Evolutionary conservation across 2,888 invertebrate species (phyloP).

Genomic region (Zhuqinia jingwanae): DNA sequence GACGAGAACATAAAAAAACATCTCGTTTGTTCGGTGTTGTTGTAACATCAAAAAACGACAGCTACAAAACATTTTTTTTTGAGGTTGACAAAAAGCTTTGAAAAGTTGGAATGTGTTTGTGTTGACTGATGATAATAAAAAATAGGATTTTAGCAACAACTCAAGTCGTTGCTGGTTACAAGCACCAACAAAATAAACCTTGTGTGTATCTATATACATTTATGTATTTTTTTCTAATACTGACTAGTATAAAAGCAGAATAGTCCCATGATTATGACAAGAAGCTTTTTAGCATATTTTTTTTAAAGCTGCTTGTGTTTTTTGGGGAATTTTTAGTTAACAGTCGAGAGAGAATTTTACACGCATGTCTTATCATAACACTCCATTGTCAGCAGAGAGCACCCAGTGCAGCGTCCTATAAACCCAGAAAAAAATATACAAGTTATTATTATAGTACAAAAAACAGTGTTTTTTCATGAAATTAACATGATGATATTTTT

Average conservation of each 20-base stretch:
- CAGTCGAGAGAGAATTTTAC: conserved; percentile 49
- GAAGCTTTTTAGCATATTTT: conserved; percentile 6
- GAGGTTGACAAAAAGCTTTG: background rate
- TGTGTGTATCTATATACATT: background rate
- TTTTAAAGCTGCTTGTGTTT: background rate
- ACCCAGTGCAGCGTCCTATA: conserved; percentile 81
- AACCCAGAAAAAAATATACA: conserved; percentile 30
- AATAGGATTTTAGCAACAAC: background rate
- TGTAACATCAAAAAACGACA: conserved; percentile 1
- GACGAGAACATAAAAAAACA: background rate
- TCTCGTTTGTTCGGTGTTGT: conserved; percentile 20
- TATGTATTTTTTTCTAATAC: conserved; percentile 8
- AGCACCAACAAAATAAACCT: background rate
- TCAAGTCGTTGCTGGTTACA: background rate
- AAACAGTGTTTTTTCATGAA: background rate
- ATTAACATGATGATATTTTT: conserved; percentile 9
- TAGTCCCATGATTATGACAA: background rate
- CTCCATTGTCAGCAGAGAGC: conserved; percentile 80
- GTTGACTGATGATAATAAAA: background rate
- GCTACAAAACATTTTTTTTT: conserved; percentile 12
- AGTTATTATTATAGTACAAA: background rate
- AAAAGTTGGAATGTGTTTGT: conserved; percentile 28
- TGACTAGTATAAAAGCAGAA: conserved; percentile 1
- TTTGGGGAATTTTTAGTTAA: too few species aligned
- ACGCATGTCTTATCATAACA: conserved; percentile 79